These are phyloP conservation scores for Eupithecia subumbrata DNA, from an alignment of 2,888 invertebrate species.

Conservation along the genomic window DNA sequence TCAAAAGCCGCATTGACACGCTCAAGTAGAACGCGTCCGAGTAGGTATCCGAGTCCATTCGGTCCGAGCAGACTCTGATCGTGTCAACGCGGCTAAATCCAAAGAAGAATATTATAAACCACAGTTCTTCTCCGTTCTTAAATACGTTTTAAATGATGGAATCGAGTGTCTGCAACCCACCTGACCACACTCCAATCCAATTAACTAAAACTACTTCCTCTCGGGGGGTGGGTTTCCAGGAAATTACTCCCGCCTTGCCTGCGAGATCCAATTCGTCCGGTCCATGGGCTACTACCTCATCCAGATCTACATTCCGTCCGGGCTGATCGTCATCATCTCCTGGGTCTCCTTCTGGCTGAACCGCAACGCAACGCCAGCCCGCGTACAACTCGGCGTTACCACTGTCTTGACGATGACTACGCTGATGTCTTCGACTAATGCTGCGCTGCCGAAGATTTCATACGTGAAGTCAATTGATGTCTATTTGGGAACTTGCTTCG, in stretches of 20 bases:
- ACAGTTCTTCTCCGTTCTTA: neutral
- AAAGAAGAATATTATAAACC: neutral
- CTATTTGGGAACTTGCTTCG: constrained; percentile 97
- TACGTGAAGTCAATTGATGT: constrained; percentile 98
- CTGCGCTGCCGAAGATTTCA: constrained; percentile 97
- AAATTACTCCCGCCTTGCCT: constrained; percentile 96
- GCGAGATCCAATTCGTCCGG: constrained; percentile 96
- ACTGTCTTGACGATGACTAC: constrained; percentile 98
- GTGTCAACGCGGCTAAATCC: neutral
- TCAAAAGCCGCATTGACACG: neutral
- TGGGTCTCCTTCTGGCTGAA: constrained; percentile 98
- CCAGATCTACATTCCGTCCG: constrained; percentile 98
- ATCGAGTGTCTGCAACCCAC: neutral
- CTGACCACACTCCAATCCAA: neutral
- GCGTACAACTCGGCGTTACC: constrained; percentile 95
- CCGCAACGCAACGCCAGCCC: constrained; percentile 95
- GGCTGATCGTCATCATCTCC: constrained; percentile 96
- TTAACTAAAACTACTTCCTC: neutral
- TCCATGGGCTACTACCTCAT: constrained; percentile 99
- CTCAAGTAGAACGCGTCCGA: no score
- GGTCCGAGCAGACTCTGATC: no score
- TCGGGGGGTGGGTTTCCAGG: constrained; percentile 79
- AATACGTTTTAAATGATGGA: neutral
- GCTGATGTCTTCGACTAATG: constrained; percentile 96
- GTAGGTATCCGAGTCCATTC: no score